phyloP scores from a whole-genome alignment of 2,888 invertebrate genomes.

The Nemotelus pantherinus region DNA sequence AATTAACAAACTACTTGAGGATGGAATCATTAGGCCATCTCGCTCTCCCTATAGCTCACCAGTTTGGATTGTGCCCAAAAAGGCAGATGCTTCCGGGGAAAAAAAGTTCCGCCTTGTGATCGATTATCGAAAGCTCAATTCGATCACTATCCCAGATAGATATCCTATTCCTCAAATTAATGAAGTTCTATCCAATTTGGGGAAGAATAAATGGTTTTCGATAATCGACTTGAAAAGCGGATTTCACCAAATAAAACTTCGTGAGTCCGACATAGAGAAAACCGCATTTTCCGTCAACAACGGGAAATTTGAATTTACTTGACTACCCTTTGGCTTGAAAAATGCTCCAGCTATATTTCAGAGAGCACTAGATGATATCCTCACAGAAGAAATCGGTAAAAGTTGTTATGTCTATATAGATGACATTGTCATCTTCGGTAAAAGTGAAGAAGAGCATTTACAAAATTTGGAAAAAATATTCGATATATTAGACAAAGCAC shows the following conservation, averaged over 20 bases:
- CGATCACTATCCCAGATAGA: conserved; percentile 24
- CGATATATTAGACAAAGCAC: background rate
- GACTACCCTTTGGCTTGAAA: conserved; percentile 3
- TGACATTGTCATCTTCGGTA: background rate
- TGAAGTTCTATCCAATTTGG: conserved; percentile 25
- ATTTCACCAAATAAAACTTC: conserved; percentile 26
- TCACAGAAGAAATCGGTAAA: conserved; percentile 20
- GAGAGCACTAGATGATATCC: background rate
- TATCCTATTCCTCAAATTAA: conserved; percentile 34
- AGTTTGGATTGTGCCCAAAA: conserved; percentile 31
- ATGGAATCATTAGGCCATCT: conserved; percentile 27
- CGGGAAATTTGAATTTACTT: conserved; percentile 27
- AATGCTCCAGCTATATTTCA: background rate
- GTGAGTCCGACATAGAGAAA: conserved; percentile 18
- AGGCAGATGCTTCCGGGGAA: conserved; percentile 27
- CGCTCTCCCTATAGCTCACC: conserved; percentile 17
- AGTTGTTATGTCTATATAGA: conserved; percentile 18
- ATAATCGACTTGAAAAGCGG: conserved; percentile 15
- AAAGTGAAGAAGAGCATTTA: background rate
- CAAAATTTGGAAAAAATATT: conserved; percentile 8
- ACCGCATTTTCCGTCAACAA: conserved; percentile 36
- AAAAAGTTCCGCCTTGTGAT: conserved; percentile 29
- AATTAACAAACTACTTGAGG: background rate
- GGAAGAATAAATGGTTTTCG: conserved; percentile 11
- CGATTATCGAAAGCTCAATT: conserved; percentile 34